Evolutionary conservation across 2,888 invertebrate genomes (phyloP), one percentile per base, ranked within the genome.

Genomic region (Heliconius sara): DNA sequence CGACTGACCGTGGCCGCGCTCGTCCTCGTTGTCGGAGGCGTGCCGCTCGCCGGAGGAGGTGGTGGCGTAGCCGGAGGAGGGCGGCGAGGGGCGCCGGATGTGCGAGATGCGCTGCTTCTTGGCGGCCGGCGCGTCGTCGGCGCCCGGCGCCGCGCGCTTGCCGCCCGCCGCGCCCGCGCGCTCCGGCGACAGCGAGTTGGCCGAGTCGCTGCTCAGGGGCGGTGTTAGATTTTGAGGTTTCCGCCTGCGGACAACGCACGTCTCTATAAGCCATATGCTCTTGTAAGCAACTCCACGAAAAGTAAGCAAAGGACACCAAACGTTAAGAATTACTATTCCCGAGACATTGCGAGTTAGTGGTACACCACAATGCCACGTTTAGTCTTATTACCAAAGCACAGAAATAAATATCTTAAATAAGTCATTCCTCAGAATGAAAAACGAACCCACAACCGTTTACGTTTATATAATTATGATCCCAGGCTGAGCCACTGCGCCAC

Each of bases 141-240:
- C 71, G 30, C 16, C 70, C 43, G 43, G 16, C 25, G 43, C 60
- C 96, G 34, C 34, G 34, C 84, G 27, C 80, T 34, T 19, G 96
- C 86, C 83, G 89, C 85, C 78, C 96, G 95, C 65, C 30, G 30
- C 30, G 96, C 95, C 96, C 84, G 27, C 80, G 85, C 97, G 97
- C 82, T 60, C 60, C 7, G 97, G 97, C 80, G 97, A 97, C 6
- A 98, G 97, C 81, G 98, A 98, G 88, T 97, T 97, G 68, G 98
- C 97, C 63, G 97, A 97, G 89, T 98, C 98, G 87, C 98, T 98
- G 89, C 98, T 97, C 84, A 98, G 96, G 65, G 98, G 98, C 81
- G 98, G 98, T 82, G 98, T 98, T 88, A 98, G 95, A 94, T 98
- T 98, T 95, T 98, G 98, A 88, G 98, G 98, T 96, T 98, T 98